Conservation (phyloP, 2,888 invertebrate genomes). For the Chironomus tentans region DNA sequence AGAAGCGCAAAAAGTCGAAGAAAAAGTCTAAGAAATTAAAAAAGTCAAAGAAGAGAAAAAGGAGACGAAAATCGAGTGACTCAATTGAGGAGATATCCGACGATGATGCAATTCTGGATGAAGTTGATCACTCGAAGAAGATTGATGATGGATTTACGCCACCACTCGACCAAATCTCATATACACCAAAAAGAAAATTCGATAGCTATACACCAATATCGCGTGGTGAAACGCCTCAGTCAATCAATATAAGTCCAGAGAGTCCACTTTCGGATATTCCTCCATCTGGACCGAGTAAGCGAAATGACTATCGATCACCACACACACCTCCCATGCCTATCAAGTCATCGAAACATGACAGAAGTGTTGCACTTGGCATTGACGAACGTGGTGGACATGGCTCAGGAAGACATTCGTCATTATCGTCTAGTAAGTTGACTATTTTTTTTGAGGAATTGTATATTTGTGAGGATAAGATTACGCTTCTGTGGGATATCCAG, state of each 20-base stretch:
- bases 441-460: neutral
- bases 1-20: slow-evolving; percentile 40
- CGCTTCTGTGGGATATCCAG: no score
- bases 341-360: slow-evolving; percentile 3
- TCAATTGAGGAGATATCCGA: slow-evolving; percentile 45
- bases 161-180: slow-evolving; percentile 32
- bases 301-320: slow-evolving; percentile 33
- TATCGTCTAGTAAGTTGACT: neutral
- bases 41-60: slow-evolving; percentile 42
- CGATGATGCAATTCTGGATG: slow-evolving; percentile 32
- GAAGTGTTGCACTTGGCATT: no score
- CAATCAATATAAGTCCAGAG: slow-evolving; percentile 10
- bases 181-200: slow-evolving; percentile 34
- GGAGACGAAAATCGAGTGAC: slow-evolving; percentile 58
- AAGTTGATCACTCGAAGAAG: neutral
- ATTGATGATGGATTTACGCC: slow-evolving; percentile 33
- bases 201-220: slow-evolving; percentile 35
- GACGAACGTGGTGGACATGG: neutral
- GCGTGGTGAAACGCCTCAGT: neutral
- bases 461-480: no score
- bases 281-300: neutral
- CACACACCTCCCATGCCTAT: slow-evolving; percentile 39
- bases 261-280: neutral
- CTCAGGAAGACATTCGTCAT: slow-evolving; percentile 17
- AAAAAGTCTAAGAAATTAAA: neutral